Evolutionary conservation across 2,888 invertebrate genomes (phyloP).

Genomic region (Trichopria drosophilae): DNA sequence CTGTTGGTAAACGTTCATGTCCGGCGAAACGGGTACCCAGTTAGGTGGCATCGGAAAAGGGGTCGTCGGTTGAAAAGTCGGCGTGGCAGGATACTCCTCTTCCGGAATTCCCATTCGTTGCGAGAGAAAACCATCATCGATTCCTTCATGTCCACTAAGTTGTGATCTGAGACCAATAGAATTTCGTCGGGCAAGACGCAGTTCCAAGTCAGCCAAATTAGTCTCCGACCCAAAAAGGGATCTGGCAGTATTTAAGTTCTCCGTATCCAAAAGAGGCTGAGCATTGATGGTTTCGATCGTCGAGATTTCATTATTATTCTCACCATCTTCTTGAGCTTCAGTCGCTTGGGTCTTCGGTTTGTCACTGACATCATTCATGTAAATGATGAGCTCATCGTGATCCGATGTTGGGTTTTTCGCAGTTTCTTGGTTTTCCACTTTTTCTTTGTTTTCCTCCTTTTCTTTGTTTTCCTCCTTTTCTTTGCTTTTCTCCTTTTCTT

Average conservation of each 20-base stretch:
- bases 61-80: slow-evolving; percentile 8
- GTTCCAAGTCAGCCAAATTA: slow-evolving; percentile 62
- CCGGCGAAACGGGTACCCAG: slow-evolving; percentile 57
- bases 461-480: no score
- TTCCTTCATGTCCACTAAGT: slow-evolving; percentile 58
- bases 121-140: slow-evolving; percentile 68
- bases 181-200: slow-evolving; percentile 38
- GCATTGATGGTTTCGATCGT: no score
- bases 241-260: slow-evolving; percentile 57
- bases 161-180: no score
- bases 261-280: slow-evolving; percentile 61
- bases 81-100: not conserved
- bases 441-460: no score
- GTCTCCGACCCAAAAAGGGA: slow-evolving; percentile 64
- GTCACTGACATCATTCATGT: no score
- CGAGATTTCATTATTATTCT: no score
- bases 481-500: no score
- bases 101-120: slow-evolving; percentile 13
- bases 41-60: slow-evolving; percentile 8
- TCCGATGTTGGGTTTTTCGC: no score
- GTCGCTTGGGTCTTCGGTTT: no score
- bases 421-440: no score
- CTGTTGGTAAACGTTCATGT: slow-evolving; percentile 85
- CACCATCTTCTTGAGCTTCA: no score
- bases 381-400: no score